These are phyloP conservation scores for Halcyon senegalensis DNA, from an alignment of 2,113 vertebrate genomes.

Conservation along the genomic window DNA sequence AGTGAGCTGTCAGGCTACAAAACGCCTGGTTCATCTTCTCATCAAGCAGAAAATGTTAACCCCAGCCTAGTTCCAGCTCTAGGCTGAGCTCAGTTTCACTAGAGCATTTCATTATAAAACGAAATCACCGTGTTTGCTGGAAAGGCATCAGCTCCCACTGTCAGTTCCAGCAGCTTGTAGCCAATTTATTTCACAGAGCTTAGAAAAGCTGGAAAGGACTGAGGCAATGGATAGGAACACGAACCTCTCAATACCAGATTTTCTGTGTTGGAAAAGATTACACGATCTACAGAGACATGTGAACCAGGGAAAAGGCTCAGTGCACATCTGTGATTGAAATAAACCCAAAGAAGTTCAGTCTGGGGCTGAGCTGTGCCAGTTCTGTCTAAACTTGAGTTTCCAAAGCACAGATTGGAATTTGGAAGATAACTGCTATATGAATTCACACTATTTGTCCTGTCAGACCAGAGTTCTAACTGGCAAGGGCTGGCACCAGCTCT, in stretches of 20 bases:
- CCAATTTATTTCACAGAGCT: conserved; percentile 22
- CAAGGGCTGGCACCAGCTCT: background rate
- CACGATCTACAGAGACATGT: background rate
- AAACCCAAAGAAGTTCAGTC: background rate
- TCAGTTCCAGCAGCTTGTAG: conserved; percentile 9
- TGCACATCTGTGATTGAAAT: conserved; percentile 36
- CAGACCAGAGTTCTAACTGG: background rate
- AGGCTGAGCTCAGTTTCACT: background rate
- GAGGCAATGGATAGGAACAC: background rate
- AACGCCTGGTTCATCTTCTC: background rate
- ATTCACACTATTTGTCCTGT: background rate
- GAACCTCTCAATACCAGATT: conserved; percentile 3
- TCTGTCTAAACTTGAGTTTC: background rate
- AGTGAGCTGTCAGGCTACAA: background rate
- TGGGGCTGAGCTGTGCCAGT: background rate
- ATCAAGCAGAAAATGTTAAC: background rate
- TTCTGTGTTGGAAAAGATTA: conserved; percentile 50
- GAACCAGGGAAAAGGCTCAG: conserved; percentile 22
- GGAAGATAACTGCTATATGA: background rate
- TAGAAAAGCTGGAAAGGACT: conserved; percentile 32
- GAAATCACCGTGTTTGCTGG: conserved; percentile 2
- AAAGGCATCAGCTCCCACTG: background rate
- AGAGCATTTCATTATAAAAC: background rate
- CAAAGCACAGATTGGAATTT: background rate
- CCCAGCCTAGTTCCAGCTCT: background rate